Conservation (phyloP, 2,113 vertebrate genomes). For the Elaphurus davidianus region DNA sequence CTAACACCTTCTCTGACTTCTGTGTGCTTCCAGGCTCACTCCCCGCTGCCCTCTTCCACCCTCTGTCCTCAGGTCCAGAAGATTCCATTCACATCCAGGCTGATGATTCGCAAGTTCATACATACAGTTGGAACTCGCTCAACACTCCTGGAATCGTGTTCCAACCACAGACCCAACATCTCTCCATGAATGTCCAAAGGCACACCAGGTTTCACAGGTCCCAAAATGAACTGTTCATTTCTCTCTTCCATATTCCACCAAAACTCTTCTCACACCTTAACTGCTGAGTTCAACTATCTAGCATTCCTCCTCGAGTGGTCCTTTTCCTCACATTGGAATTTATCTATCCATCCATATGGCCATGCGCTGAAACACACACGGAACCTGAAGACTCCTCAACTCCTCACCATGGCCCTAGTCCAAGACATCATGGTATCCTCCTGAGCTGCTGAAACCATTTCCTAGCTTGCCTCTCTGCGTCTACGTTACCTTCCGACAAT, state of each 20-base stretch:
- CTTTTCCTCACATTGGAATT: background rate
- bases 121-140: background rate
- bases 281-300: background rate
- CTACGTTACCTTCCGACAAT: accelerated
- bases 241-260: background rate
- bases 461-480: background rate
- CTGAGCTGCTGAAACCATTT: background rate
- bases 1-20: background rate
- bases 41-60: background rate
- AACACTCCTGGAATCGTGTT: background rate
- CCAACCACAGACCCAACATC: no score
- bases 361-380: background rate
- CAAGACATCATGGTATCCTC: background rate
- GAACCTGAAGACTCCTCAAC: background rate
- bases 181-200: background rate
- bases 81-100: background rate
- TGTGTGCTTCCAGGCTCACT: background rate
- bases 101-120: background rate
- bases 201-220: background rate
- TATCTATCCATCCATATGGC: background rate
- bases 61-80: background rate
- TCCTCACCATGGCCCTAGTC: background rate
- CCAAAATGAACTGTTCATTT: background rate
- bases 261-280: background rate
- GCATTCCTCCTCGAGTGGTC: background rate